phyloP scores from a whole-genome alignment of 2,113 vertebrate species.

The Mesoclemmys tuberculata region DNA sequence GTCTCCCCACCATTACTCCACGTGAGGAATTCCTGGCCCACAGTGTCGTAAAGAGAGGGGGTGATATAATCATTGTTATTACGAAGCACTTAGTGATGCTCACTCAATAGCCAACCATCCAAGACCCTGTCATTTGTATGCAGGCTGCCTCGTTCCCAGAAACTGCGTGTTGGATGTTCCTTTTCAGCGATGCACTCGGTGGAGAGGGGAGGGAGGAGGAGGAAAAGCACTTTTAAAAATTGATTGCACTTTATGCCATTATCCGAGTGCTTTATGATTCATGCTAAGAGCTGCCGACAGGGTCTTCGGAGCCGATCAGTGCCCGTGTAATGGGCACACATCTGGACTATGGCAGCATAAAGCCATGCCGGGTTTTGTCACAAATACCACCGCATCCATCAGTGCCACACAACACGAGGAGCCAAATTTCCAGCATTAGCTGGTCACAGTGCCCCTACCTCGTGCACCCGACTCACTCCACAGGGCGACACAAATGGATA shows the following conservation, averaged over 20 bases:
- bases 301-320: not conserved
- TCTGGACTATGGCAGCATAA: not conserved
- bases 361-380: not conserved
- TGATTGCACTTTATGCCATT: slow-evolving; percentile 52
- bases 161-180: slow-evolving; percentile 55
- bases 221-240: slow-evolving; percentile 42
- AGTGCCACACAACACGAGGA: not conserved
- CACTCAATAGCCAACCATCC: slow-evolving; percentile 64
- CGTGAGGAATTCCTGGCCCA: slow-evolving; percentile 55
- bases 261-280: slow-evolving; percentile 44
- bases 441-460: not conserved
- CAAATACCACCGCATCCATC: not conserved
- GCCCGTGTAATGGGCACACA: not conserved
- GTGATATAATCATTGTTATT: slow-evolving; percentile 71
- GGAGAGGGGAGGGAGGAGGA: slow-evolving; percentile 3
- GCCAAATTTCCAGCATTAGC: not conserved
- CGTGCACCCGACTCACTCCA: not conserved
- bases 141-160: slow-evolving; percentile 55
- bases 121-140: slow-evolving; percentile 71
- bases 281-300: slow-evolving; percentile 44
- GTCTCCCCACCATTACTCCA: slow-evolving; percentile 22
- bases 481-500: not conserved
- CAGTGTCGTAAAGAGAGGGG: slow-evolving; percentile 29
- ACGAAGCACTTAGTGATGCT: slow-evolving; percentile 71
- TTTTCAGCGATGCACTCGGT: slow-evolving; percentile 25